Percentiles rank a stretch among this genome's conserved stretches.
Conservation (phyloP, 2,888 invertebrate genomes). For the Emmelina monodactyla region DNA sequence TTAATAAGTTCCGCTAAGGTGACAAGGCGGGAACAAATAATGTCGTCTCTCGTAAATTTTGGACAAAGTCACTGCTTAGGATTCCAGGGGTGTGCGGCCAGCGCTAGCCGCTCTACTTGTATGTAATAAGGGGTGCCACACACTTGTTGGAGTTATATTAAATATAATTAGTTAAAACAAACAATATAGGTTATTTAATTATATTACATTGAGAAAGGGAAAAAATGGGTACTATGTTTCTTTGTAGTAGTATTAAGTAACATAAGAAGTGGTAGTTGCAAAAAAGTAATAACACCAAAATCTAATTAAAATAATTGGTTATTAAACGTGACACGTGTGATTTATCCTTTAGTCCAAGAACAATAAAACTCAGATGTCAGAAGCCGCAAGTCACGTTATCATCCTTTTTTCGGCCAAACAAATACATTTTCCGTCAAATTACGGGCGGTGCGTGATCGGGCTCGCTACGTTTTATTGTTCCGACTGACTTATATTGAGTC, state of each 20-base stretch:
- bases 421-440: constrained; percentile 30
- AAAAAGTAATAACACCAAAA: no score
- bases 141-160: no score
- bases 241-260: no score
- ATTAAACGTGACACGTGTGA: no score
- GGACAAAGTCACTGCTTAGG: constrained; percentile 45
- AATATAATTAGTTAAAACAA: no score
- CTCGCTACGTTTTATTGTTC: constrained; percentile 4
- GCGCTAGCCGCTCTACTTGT: constrained; percentile 34
- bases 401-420: constrained; percentile 33
- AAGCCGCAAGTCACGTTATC: constrained; percentile 44
- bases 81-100: constrained; percentile 43
- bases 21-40: constrained; percentile 53
- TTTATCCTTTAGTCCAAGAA: constrained; percentile 53
- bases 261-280: no score
- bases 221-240: no score
- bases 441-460: constrained; percentile 3
- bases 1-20: constrained; percentile 40
- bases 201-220: no score
- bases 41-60: constrained; percentile 54
- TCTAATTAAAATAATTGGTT: no score
- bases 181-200: no score
- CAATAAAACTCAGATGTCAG: constrained; percentile 57
- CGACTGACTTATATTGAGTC: constrained; percentile 9
- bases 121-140: no score